Conservation (phyloP, 1,140 invertebrate genomes). For the Euura saliciscinereae region DNA sequence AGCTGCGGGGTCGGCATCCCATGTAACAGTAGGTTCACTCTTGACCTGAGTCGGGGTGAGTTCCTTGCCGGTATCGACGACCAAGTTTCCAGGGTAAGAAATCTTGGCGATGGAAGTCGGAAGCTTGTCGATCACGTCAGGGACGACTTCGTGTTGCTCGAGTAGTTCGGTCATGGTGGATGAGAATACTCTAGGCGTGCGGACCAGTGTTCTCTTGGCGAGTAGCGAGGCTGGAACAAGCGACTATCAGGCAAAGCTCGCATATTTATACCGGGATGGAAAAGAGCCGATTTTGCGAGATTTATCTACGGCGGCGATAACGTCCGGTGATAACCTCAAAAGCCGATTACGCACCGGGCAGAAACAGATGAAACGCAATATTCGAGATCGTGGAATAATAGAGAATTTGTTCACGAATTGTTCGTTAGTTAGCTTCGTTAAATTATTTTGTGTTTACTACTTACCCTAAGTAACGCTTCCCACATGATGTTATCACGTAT, state of each 20-base stretch:
- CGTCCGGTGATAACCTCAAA: too few relatives aligned
- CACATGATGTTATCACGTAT: neutral
- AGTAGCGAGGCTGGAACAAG: conserved; percentile 25
- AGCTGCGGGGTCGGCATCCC: conserved; percentile 62
- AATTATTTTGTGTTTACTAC: neutral
- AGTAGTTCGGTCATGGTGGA: conserved; percentile 60
- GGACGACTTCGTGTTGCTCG: conserved; percentile 67
- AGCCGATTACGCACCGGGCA: too few relatives aligned
- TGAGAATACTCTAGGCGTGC: conserved; percentile 32
- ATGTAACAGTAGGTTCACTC: conserved; percentile 68
- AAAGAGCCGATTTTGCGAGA: too few relatives aligned
- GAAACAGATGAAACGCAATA: too few relatives aligned
- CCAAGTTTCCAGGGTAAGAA: conserved; percentile 63
- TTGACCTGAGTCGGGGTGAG: conserved; percentile 78
- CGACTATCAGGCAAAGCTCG: too few relatives aligned
- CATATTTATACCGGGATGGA: too few relatives aligned
- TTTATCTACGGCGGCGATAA: too few relatives aligned
- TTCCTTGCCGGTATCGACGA: conserved; percentile 74
- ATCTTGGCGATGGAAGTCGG: conserved; percentile 64
- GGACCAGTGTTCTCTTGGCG: conserved; percentile 26
- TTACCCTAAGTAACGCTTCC: neutral
- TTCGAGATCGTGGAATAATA: too few relatives aligned
- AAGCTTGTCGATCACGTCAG: conserved; percentile 71
- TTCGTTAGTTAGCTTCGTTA: neutral
- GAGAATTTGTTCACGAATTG: too few relatives aligned